phyloP scores from a whole-genome alignment of 2,888 invertebrate genomes.

The Phania funesta region DNA sequence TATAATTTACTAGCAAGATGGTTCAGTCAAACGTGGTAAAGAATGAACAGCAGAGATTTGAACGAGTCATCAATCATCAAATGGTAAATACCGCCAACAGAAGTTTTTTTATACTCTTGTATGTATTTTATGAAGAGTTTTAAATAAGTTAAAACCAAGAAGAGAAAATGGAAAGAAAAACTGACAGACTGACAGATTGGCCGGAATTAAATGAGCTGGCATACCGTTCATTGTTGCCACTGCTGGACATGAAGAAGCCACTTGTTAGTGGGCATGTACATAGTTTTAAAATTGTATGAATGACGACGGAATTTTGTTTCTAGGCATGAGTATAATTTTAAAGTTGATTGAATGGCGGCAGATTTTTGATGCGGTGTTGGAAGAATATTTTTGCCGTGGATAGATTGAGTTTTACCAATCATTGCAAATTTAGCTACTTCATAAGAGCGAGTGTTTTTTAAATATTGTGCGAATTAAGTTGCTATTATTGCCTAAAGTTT shows the following conservation, averaged over 20 bases:
- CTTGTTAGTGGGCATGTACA: constrained; percentile 11
- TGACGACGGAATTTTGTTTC: neutral
- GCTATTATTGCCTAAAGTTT: no score
- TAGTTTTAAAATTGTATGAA: constrained; percentile 24
- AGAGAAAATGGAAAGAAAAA: constrained; percentile 64
- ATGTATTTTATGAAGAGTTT: neutral
- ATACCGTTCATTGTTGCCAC: constrained; percentile 38
- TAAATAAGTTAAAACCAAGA: constrained; percentile 7
- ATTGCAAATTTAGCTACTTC: no score
- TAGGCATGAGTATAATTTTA: no score
- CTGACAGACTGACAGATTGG: constrained; percentile 78
- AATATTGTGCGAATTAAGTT: no score
- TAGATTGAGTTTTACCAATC: no score
- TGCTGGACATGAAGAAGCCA: constrained; percentile 27
- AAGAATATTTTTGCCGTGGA: no score
- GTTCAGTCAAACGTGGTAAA: neutral
- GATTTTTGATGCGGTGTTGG: no score
- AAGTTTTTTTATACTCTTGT: constrained; percentile 48
- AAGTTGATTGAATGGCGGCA: no score
- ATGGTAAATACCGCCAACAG: constrained; percentile 75
- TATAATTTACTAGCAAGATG: neutral
- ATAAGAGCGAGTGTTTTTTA: no score
- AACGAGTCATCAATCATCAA: constrained; percentile 77
- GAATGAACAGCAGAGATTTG: constrained; percentile 38
- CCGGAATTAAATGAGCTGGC: constrained; percentile 72